Evolutionary conservation across 2,113 vertebrate species (phyloP).

Genomic region (Halichoerus grypus): DNA sequence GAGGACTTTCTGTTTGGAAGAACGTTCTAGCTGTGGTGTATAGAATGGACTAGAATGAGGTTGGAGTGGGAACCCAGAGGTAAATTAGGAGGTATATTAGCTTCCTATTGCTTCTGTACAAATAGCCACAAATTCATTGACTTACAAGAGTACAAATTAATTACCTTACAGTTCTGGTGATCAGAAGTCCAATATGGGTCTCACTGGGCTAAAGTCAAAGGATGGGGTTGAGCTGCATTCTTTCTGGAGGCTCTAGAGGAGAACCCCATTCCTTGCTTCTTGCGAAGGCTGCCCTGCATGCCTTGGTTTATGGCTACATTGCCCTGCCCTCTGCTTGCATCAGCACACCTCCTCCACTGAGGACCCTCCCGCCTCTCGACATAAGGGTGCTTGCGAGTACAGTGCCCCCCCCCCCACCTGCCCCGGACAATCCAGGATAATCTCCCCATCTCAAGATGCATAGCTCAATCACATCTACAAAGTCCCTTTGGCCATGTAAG

Average conservation of each 20-base stretch:
- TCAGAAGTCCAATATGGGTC: not conserved
- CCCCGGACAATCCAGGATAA: not conserved
- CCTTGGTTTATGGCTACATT: rapidly evolving
- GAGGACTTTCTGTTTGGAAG: not conserved
- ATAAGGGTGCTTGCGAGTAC: not conserved
- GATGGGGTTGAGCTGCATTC: not conserved
- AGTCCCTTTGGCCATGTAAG: not conserved
- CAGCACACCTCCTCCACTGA: not conserved
- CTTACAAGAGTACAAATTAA: not conserved
- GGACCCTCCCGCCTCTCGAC: not conserved
- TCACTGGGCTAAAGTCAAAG: not conserved
- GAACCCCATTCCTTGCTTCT: not conserved
- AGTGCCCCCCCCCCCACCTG: too few species aligned
- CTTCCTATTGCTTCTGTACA: not conserved
- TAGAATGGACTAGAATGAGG: not conserved
- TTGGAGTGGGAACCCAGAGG: not conserved
- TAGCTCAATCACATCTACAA: not conserved
- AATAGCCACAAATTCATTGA: not conserved
- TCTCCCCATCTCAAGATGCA: not conserved
- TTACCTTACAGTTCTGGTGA: not conserved
- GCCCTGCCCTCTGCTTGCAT: not conserved
- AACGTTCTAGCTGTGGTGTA: not conserved
- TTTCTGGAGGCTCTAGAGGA: not conserved
- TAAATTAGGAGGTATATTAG: not conserved
- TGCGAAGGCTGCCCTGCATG: not conserved